Evolutionary conservation across 2,888 invertebrate species (phyloP).

Genomic region (Sericinus montela): DNA sequence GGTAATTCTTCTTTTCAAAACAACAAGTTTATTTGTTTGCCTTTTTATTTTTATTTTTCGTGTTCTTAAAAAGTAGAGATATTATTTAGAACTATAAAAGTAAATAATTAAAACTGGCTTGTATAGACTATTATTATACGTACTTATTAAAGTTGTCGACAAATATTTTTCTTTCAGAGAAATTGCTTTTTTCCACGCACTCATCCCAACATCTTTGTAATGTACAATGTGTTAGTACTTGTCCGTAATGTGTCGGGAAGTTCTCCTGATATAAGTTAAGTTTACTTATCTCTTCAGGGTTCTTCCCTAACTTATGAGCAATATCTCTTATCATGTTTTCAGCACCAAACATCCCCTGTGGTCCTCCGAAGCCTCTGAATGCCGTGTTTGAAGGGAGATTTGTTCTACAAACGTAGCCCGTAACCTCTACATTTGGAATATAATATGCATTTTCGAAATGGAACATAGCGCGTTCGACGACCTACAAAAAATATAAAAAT

Average conservation of each 20-base stretch:
- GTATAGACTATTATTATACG: conserved; percentile 22
- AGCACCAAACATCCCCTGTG: conserved; percentile 93
- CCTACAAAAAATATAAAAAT: conserved; percentile 67
- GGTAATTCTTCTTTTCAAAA: too few relatives aligned
- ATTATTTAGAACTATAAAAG: too few relatives aligned
- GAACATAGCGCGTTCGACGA: conserved; percentile 89
- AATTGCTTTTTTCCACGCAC: conserved; percentile 84
- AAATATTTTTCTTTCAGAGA: conserved; percentile 74
- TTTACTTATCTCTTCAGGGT: conserved; percentile 81
- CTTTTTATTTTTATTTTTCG: too few relatives aligned
- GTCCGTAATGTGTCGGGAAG: conserved; percentile 87
- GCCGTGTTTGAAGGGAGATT: conserved; percentile 96
- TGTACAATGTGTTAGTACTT: conserved; percentile 85
- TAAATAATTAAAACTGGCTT: too few relatives aligned
- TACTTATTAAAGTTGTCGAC: conserved; percentile 87
- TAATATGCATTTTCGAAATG: conserved; percentile 92
- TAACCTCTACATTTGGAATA: conserved; percentile 85
- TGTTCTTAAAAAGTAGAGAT: too few relatives aligned
- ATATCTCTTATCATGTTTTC: conserved; percentile 89
- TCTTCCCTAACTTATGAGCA: conserved; percentile 83
- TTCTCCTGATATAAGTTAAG: conserved; percentile 91
- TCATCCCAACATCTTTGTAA: conserved; percentile 88
- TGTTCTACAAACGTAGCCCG: conserved; percentile 89
- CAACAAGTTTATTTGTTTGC: too few relatives aligned
- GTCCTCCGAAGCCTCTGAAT: conserved; percentile 94